Evolutionary conservation across 1,140 invertebrate species (phyloP).

Genomic region (Lordiphosa collinella): DNA sequence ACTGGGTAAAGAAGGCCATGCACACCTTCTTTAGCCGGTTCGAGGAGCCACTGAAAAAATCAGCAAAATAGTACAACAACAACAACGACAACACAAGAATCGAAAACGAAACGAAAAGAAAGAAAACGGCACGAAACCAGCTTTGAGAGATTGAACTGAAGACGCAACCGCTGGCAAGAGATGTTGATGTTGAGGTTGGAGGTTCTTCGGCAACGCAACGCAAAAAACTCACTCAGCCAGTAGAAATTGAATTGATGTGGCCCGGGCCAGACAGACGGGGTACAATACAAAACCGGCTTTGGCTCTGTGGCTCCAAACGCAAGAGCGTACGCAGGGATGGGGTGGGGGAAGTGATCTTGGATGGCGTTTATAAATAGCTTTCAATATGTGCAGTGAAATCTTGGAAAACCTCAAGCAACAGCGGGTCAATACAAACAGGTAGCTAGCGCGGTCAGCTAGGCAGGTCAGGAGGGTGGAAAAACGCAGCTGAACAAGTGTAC

Average conservation of each 20-base stretch:
- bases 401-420: slow-evolving; percentile 18
- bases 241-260: slow-evolving; percentile 76
- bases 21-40: slow-evolving; percentile 51
- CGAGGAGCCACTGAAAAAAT: slow-evolving; percentile 9
- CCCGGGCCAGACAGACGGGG: slow-evolving; percentile 17
- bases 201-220: slow-evolving; percentile 44
- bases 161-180: slow-evolving; percentile 31
- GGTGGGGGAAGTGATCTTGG: slow-evolving; percentile 4
- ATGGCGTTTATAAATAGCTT: slow-evolving; percentile 69
- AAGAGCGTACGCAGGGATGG: slow-evolving; percentile 42
- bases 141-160: slow-evolving; percentile 31
- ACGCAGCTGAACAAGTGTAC: slow-evolving; percentile 31
- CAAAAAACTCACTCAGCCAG: slow-evolving; percentile 68
- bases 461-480: slow-evolving; percentile 66
- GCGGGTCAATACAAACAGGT: slow-evolving; percentile 53
- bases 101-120: slow-evolving; percentile 34
- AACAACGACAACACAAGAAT: slow-evolving; percentile 42
- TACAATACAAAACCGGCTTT: slow-evolving; percentile 50
- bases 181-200: slow-evolving; percentile 23
- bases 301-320: slow-evolving; percentile 49
- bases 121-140: slow-evolving; percentile 43
- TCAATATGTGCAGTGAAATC: slow-evolving; percentile 67
- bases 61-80: slow-evolving; percentile 46
- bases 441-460: slow-evolving; percentile 21
- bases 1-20: slow-evolving; percentile 79